Percentiles rank a stretch among this genome's conserved stretches.
phyloP scores from a whole-genome alignment of 1,140 invertebrate species.

The Zaprionus tsacasi region DNA sequence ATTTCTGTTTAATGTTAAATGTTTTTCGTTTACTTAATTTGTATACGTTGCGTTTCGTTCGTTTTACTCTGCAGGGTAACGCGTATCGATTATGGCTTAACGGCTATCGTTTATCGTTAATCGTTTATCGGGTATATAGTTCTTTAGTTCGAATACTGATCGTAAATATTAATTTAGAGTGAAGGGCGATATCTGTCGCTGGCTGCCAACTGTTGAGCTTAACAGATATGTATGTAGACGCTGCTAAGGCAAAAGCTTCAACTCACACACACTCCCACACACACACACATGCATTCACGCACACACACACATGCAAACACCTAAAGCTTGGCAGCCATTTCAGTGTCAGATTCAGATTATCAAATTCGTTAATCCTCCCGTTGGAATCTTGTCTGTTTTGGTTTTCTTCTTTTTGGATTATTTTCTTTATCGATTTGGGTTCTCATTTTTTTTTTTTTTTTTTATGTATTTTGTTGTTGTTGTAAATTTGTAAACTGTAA shows the following conservation, averaged over 20 bases:
- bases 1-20: conserved; percentile 2
- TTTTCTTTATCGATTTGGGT: conserved; percentile 15
- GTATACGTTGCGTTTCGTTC: conserved; percentile 46
- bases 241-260: conserved; percentile 53
- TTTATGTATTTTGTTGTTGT: conserved; percentile 28
- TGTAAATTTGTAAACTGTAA: conserved; percentile 83
- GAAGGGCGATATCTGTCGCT: conserved; percentile 24
- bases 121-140: conserved; percentile 19
- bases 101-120: conserved; percentile 8
- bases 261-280: conserved; percentile 3
- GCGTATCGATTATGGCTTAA: conserved; percentile 17
- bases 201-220: conserved; percentile 41
- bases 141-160: conserved; percentile 67
- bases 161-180: conserved; percentile 62
- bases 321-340: conserved; percentile 53
- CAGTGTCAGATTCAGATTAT: conserved; percentile 24
- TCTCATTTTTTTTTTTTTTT: conserved; percentile 29
- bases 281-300: conserved; percentile 6
- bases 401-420: conserved; percentile 11
- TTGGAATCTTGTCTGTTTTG: conserved; percentile 20
- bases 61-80: conserved; percentile 11
- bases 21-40: conserved; percentile 30
- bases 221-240: conserved; percentile 38
- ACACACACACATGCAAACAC: conserved; percentile 29
- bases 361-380: conserved; percentile 45